These are phyloP conservation scores for Taeniopygia guttata DNA, from an alignment of 2,797 vertebrate species.

Conservation along the genomic window DNA sequence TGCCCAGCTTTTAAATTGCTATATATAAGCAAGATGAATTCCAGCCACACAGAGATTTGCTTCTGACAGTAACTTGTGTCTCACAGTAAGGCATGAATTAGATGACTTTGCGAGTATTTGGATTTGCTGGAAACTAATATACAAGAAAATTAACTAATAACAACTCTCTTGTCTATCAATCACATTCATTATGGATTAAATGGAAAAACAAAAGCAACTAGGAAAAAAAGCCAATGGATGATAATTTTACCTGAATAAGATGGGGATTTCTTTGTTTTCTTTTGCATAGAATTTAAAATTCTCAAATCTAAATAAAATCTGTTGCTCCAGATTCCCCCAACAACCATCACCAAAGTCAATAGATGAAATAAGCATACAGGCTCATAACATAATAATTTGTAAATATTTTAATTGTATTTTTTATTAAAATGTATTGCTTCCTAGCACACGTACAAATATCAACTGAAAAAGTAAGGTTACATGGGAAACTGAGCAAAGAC, in stretches of 20 bases:
- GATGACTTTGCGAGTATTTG: neutral
- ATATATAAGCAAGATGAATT: neutral
- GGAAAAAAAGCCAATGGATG: neutral
- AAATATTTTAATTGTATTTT: neutral
- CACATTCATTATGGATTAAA: neutral
- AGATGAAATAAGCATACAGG: neutral
- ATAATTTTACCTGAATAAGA: neutral
- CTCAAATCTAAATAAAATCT: neutral
- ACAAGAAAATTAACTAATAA: neutral
- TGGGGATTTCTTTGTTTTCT: neutral
- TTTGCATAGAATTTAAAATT: neutral
- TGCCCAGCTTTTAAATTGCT: neutral
- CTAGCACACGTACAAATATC: neutral
- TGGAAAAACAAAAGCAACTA: neutral
- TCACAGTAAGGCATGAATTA: neutral
- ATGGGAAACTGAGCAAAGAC: neutral
- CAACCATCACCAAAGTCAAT: accelerated
- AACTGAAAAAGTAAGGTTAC: neutral
- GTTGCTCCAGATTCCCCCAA: neutral
- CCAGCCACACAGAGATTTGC: neutral
- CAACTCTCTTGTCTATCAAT: neutral
- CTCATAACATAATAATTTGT: neutral
- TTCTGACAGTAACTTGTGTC: neutral
- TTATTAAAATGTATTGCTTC: neutral
- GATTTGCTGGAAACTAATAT: neutral